A percentile compares a stretch with the other conserved stretches of the same genome.
These are phyloP conservation scores for Spheniscus mendiculus DNA, from an alignment of 2,113 vertebrate genomes.

Conservation along the genomic window DNA sequence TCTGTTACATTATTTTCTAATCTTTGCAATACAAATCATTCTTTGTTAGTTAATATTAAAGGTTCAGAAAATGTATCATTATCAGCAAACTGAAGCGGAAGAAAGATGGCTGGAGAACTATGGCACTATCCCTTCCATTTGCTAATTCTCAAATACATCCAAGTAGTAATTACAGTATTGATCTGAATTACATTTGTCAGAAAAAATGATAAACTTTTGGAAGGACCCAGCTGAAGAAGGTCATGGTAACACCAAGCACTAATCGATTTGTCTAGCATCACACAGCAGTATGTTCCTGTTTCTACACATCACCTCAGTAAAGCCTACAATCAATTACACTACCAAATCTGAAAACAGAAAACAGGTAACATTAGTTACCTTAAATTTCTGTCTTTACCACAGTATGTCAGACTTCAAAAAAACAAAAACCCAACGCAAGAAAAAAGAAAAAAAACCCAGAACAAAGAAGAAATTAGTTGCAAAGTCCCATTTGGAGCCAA, in stretches of 20 bases:
- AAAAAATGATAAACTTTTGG: background rate
- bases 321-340: background rate
- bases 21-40: background rate
- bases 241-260: background rate
- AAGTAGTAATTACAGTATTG: background rate
- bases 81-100: background rate
- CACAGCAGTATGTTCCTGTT: background rate
- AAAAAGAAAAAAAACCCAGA: background rate
- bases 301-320: background rate
- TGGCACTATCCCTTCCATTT: background rate
- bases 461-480: background rate
- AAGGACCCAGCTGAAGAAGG: background rate
- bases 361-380: background rate
- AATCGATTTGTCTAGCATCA: background rate
- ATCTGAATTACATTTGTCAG: slow-evolving; percentile 9
- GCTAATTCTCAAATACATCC: background rate
- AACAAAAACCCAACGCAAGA: background rate
- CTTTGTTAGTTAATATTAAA: background rate
- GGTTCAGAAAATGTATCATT: background rate
- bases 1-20: background rate
- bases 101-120: background rate
- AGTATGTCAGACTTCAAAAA: background rate
- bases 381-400: background rate
- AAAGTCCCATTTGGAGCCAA: background rate
- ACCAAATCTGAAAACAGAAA: background rate